These are phyloP conservation scores for Strigops habroptila DNA, from an alignment of 2,113 vertebrate genomes.

Conservation along the genomic window DNA sequence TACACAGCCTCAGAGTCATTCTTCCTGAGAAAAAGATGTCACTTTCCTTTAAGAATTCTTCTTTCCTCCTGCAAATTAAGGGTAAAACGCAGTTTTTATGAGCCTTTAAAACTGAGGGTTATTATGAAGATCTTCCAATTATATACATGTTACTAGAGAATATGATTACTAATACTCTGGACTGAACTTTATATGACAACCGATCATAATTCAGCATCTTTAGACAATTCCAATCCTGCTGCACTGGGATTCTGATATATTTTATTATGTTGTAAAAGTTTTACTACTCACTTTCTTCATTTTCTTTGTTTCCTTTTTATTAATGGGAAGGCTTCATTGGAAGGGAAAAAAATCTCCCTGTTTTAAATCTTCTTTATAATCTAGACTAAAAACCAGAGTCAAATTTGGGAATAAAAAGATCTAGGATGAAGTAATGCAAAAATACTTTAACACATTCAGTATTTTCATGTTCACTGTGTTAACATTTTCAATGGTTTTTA, in stretches of 20 bases:
- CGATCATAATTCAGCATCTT: constrained; percentile 61
- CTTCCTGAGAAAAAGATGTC: constrained; percentile 17
- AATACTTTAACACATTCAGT: not conserved
- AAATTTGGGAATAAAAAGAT: constrained; percentile 43
- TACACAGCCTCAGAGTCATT: not conserved
- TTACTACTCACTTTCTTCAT: constrained; percentile 61
- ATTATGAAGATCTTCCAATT: constrained; percentile 56
- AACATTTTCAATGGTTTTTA: not conserved
- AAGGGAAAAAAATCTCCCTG: not conserved
- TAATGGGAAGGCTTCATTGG: constrained; percentile 51
- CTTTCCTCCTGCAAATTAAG: constrained; percentile 18
- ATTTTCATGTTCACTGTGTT: not conserved
- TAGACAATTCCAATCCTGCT: constrained; percentile 52
- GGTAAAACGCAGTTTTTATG: constrained; percentile 47
- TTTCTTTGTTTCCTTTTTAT: constrained; percentile 66
- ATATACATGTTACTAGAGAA: constrained; percentile 48
- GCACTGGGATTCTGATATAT: constrained; percentile 45
- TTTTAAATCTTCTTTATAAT: constrained; percentile 62
- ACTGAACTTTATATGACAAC: constrained; percentile 60
- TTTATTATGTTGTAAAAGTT: constrained; percentile 66
- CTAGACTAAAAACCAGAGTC: constrained; percentile 30
- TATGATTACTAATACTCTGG: constrained; percentile 49
- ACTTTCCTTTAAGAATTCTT: constrained; percentile 23
- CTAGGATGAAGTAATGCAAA: not conserved
- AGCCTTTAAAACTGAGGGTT: constrained; percentile 57